Evolutionary conservation across 2,113 vertebrate genomes (phyloP), one percentile per base, ranked within the genome.

Genomic region (Genyomyrus donnyi): DNA sequence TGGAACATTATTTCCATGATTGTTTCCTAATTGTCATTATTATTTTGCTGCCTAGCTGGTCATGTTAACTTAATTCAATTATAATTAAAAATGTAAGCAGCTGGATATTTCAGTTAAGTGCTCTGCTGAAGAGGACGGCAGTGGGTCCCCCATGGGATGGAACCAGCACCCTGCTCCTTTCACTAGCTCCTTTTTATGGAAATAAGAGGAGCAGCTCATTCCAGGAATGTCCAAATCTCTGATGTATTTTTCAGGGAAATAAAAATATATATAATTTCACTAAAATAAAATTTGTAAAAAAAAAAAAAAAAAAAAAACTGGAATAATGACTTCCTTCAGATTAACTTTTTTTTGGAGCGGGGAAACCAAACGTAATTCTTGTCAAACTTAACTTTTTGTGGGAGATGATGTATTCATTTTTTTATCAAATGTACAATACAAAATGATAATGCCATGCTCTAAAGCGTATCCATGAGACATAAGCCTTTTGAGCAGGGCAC

Each of bases 401-500:
- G 35, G 74, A 80, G 74, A 80, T 80, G 31, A 42, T 42, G 31
- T 19, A 6, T 80, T 80, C 0, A 42, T 80, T 80, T 17, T 80
- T 15, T 80, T 19, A 80, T 80, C 31, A 42, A 6, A 42, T 80
- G 35, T 77, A 42, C 24, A 27, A 10, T 46, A 48, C 39, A 93
- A 94, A 89, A 90, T 92, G 92, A 94, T 95, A 95, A 96, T 95
- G 95, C 93, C 91, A 90, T 94, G 94, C 92, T 95, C 94, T 95
- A 94, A 92, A 90, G 93, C 94, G 91, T 92, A 95, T 95, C 95
- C 90, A 27, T 93, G 90, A 89, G 92, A 94, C 92, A 93, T 48
- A 92, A 95, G 95, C 94, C 94, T 94, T 93, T 93, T 94, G 95
- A 94, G 95, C 95, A 94, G 95, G 93, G 94, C 92, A 94, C 94